phyloP scores from a whole-genome alignment of 35 echinoderm and acorn worm genomes.

The Acanthaster planci region DNA sequence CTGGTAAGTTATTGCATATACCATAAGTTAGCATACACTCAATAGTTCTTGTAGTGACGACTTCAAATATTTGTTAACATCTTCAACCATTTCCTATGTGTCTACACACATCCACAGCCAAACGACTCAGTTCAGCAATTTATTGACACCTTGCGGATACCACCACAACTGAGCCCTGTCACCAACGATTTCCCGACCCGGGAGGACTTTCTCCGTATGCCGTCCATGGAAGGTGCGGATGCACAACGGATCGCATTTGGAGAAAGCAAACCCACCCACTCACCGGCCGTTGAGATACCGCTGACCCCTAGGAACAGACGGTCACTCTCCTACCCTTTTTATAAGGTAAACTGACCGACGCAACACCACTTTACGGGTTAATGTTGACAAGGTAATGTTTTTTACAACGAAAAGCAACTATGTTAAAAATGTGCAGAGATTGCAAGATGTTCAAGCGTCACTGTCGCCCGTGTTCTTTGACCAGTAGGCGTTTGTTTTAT shows the following conservation, averaged over 20 bases:
- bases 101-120: neutral
- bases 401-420: no score
- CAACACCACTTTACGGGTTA: no score
- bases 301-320: neutral
- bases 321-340: neutral
- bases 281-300: neutral
- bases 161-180: conserved; percentile 41
- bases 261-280: neutral
- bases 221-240: conserved; percentile 36
- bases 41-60: no score
- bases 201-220: conserved; percentile 46
- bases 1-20: no score
- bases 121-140: conserved; percentile 33
- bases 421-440: no score
- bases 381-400: no score
- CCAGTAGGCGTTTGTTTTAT: no score
- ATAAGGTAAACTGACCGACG: conserved; percentile 6
- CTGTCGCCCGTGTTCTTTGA: no score
- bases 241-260: conserved; percentile 34
- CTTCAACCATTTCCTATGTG: neutral
- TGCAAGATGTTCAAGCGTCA: no score
- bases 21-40: no score
- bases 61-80: neutral
- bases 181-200: neutral
- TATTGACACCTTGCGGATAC: conserved; percentile 44